Conservation (phyloP, 1,140 invertebrate genomes). For the Dinoponera quadriceps region DNA sequence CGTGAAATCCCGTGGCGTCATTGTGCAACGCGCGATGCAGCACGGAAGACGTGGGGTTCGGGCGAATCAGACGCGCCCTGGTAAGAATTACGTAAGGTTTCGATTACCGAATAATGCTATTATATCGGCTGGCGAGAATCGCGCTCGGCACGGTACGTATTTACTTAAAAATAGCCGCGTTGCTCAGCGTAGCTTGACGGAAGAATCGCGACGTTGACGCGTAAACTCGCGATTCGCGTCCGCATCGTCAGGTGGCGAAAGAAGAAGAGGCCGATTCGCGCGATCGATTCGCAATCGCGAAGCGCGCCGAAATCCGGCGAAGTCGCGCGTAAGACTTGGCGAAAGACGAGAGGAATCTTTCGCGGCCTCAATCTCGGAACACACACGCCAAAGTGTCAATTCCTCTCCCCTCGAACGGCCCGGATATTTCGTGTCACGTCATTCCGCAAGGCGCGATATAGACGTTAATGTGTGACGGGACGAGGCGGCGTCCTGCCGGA, state of each 20-base stretch:
- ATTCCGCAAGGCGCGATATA: conserved; percentile 10
- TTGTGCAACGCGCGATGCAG: conserved; percentile 37
- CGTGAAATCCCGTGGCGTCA: conserved; percentile 23
- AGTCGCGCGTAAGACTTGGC: no score
- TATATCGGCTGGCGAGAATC: background rate
- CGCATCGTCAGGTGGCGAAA: background rate
- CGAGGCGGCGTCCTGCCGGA: background rate
- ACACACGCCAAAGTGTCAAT: conserved; percentile 10
- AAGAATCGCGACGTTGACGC: background rate
- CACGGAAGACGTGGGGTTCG: background rate
- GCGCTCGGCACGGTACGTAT: background rate
- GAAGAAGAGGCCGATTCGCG: background rate
- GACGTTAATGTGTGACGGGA: background rate
- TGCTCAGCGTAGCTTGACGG: background rate
- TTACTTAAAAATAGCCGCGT: conserved; percentile 35
- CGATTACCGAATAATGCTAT: conserved; percentile 11
- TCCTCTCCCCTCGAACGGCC: background rate
- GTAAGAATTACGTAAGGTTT: conserved; percentile 38
- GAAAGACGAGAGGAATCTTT: no score
- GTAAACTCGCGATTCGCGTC: background rate
- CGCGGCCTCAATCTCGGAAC: background rate
- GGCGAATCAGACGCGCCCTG: conserved; percentile 1
- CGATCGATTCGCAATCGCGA: no score
- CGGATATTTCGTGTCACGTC: conserved; percentile 28
- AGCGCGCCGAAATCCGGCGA: no score